A percentile compares a stretch with the other conserved stretches of the same genome.
Evolutionary conservation across 1,140 invertebrate genomes (phyloP).

Genomic region (Metaphire vulgaris): DNA sequence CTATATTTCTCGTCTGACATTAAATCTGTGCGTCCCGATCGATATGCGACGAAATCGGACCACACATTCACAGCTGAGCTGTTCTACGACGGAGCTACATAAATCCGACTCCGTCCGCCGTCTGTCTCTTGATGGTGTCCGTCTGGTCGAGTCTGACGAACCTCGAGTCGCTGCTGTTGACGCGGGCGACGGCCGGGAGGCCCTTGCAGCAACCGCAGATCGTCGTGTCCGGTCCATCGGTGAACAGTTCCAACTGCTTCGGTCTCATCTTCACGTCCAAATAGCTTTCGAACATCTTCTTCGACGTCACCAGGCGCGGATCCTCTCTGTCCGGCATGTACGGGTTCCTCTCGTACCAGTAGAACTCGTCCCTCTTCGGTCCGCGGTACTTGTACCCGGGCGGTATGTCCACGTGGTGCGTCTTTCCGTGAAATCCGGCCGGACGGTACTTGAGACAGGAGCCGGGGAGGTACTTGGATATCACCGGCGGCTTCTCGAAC

Average conservation of each 20-base stretch:
- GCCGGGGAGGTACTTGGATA: background rate
- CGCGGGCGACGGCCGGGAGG: background rate
- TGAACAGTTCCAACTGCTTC: slow-evolving; percentile 1
- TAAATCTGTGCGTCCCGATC: too few species aligned
- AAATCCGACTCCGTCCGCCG: background rate
- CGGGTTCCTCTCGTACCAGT: background rate
- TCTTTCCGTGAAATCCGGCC: background rate
- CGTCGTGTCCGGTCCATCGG: background rate
- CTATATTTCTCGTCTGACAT: too few species aligned
- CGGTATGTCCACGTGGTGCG: background rate
- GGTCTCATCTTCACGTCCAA: background rate
- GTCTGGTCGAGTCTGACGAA: background rate
- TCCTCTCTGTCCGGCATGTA: background rate
- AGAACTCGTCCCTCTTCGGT: background rate
- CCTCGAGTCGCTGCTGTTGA: background rate
- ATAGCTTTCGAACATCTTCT: background rate
- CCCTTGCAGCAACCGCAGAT: background rate
- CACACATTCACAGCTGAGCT: too few species aligned
- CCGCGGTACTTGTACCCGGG: background rate
- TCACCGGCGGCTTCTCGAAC: background rate
- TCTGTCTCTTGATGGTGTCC: background rate
- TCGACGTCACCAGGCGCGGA: background rate
- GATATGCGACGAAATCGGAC: too few species aligned
- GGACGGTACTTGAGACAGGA: background rate
- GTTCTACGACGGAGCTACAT: background rate